These are phyloP conservation scores for Magallana ariakensis DNA, from an alignment of 1,140 invertebrate species.

Conservation along the genomic window DNA sequence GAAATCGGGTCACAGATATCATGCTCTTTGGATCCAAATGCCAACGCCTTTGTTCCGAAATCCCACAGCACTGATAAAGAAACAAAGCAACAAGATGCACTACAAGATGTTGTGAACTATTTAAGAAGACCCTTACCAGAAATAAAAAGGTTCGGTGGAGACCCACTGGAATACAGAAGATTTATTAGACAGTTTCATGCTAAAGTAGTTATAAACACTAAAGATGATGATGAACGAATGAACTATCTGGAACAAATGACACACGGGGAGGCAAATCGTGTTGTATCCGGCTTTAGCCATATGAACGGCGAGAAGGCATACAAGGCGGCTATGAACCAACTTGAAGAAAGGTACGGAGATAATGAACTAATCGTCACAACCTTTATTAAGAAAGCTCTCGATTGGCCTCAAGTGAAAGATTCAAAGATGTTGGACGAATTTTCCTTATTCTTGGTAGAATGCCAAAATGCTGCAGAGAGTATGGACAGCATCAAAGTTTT, in stretches of 20 bases:
- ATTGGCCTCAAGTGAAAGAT: slow-evolving; percentile 46
- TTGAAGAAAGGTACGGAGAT: slow-evolving; percentile 52
- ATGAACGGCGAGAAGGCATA: slow-evolving; percentile 33
- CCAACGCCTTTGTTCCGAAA: not conserved
- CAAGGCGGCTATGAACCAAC: slow-evolving; percentile 40
- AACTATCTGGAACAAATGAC: slow-evolving; percentile 56
- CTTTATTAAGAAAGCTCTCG: slow-evolving; percentile 52
- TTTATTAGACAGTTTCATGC: slow-evolving; percentile 48
- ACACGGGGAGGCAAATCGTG: slow-evolving; percentile 46
- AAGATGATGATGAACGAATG: slow-evolving; percentile 45
- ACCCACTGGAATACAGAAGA: slow-evolving; percentile 48
- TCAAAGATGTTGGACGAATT: slow-evolving; percentile 51
- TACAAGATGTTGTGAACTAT: slow-evolving; percentile 35
- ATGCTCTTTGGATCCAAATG: not conserved
- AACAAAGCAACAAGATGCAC: not conserved
- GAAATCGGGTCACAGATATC: not conserved
- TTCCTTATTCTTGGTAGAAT: slow-evolving; percentile 52
- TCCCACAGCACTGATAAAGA: not conserved
- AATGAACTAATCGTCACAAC: slow-evolving; percentile 47
- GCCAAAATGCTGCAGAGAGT: slow-evolving; percentile 42
- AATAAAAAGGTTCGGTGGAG: slow-evolving; percentile 49
- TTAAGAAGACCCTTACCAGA: slow-evolving; percentile 48
- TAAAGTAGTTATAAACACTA: slow-evolving; percentile 35
- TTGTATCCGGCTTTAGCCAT: slow-evolving; percentile 48
- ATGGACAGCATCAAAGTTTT: not conserved